phyloP scores from a whole-genome alignment of 2,888 invertebrate genomes.

The Caenorhabditis macrosperma region DNA sequence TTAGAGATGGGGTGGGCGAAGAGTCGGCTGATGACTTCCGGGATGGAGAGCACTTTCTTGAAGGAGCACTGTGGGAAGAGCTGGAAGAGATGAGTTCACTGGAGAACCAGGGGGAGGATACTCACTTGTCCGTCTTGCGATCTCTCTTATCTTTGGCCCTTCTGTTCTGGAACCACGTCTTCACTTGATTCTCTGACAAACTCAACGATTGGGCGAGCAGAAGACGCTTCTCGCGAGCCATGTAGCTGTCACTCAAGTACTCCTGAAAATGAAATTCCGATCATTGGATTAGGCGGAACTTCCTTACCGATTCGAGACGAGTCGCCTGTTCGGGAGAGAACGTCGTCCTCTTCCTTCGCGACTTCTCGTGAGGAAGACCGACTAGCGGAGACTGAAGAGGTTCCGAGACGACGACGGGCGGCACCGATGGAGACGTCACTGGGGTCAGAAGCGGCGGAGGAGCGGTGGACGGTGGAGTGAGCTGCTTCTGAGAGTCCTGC shows the following conservation, averaged over 20 bases:
- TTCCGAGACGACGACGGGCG: neutral
- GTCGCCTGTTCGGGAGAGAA: conserved; percentile 69
- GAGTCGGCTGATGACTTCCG: conserved; percentile 44
- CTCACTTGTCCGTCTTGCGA: conserved; percentile 43
- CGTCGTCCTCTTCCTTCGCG: conserved; percentile 67
- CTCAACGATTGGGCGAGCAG: conserved; percentile 63
- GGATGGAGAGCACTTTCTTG: conserved; percentile 39
- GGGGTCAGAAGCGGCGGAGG: conserved; percentile 8
- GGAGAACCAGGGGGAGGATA: too few species aligned
- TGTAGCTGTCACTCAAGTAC: conserved; percentile 69
- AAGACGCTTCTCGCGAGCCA: conserved; percentile 69
- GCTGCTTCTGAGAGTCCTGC: neutral
- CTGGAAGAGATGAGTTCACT: too few species aligned
- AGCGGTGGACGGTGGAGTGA: conserved; percentile 10
- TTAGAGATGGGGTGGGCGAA: conserved; percentile 30
- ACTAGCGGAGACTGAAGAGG: conserved; percentile 30
- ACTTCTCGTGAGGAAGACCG: conserved; percentile 23
- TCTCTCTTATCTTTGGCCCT: conserved; percentile 69
- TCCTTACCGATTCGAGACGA: conserved; percentile 36
- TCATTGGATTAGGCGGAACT: neutral
- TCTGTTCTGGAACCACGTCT: conserved; percentile 75
- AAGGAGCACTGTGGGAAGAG: conserved; percentile 11
- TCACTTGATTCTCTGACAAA: conserved; percentile 71
- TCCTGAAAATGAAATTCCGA: conserved; percentile 58
- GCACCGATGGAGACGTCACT: neutral